Evolutionary conservation across 2,797 vertebrate genomes (phyloP), one percentile per base, ranked within the genome.

Genomic region (Silurus lanzhouensis): DNA sequence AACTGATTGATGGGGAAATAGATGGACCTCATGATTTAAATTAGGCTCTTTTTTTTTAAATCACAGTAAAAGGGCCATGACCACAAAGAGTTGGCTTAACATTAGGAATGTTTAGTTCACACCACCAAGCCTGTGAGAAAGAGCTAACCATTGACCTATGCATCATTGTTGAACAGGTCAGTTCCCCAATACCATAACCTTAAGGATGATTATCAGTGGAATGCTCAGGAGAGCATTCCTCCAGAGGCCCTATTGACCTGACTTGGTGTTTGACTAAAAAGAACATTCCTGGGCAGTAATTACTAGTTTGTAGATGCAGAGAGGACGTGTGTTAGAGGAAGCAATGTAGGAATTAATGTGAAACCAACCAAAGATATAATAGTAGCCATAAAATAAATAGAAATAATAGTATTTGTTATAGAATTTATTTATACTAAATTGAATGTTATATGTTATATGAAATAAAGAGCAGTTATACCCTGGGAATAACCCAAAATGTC

Each of bases 21-120:
- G 76, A 90, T 87, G 91, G 90, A 90, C 94, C 93, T 94, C 92
- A 89, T 93, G 94, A 95, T 94, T 93, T 92, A 94, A 94, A 94
- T 93, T 92, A 90, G 89, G 88, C 92, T 88, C 79, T 91, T 93
- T 91, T 88, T 31, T 38, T 52, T 7, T 2, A 90, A 90, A 86
- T 85, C 60, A 81, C 80, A 82, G 77, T 85, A 80, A 90, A 90
- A 64, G 85, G 89, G 94, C 93, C 93, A 91, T 94, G 95, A 95
- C 94, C 92, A 92, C 92, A 93, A 94, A 93, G 92, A 93, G 93
- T 93, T 90, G 93, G 94, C 94, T 95, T 95, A 95, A 94, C 93
- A 94, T 95, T 95, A 93, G 92, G 52, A 92, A 91, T 94, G 91
- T 93, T 93, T 94, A 92, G 93, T 94, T 95, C 91, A 94, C 93